Conservation (phyloP, 1,140 invertebrate species). For the Lepidotrigona ventralis region DNA sequence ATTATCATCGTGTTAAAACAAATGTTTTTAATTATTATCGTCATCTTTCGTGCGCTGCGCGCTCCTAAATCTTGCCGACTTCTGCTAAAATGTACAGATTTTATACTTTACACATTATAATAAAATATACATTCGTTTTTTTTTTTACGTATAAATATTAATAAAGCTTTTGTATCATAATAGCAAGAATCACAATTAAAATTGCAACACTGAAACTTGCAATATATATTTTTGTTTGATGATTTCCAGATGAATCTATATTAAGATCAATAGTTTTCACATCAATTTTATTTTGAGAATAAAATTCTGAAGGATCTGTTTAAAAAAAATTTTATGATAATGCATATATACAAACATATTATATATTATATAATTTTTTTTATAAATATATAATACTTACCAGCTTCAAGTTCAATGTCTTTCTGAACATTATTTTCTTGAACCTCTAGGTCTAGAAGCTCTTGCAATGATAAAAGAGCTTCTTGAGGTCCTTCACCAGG, state of each 20-base stretch:
- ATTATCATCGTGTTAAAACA: conserved; percentile 15
- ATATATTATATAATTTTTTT: conserved; percentile 16
- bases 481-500: conserved; percentile 90
- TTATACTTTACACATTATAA: conserved; percentile 48
- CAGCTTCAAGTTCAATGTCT: conserved; percentile 85
- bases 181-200: conserved; percentile 82
- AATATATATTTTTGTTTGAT: conserved; percentile 81
- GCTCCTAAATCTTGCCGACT: neutral
- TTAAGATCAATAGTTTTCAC: conserved; percentile 78
- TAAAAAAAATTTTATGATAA: conserved; percentile 48
- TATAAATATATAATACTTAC: conserved; percentile 57
- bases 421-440: conserved; percentile 84
- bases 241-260: conserved; percentile 79
- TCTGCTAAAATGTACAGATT: conserved; percentile 7
- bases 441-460: conserved; percentile 87
- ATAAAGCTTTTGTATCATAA: conserved; percentile 80
- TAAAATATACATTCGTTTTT: conserved; percentile 12
- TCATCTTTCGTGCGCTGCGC: neutral
- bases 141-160: conserved; percentile 36
- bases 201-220: conserved; percentile 81
- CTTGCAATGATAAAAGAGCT: conserved; percentile 86
- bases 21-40: neutral
- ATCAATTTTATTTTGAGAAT: conserved; percentile 81
- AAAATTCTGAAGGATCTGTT: conserved; percentile 84
- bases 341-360: conserved; percentile 26